phyloP scores from a whole-genome alignment of 2,888 invertebrate species.

The Onthophagus sagittarius region DNA sequence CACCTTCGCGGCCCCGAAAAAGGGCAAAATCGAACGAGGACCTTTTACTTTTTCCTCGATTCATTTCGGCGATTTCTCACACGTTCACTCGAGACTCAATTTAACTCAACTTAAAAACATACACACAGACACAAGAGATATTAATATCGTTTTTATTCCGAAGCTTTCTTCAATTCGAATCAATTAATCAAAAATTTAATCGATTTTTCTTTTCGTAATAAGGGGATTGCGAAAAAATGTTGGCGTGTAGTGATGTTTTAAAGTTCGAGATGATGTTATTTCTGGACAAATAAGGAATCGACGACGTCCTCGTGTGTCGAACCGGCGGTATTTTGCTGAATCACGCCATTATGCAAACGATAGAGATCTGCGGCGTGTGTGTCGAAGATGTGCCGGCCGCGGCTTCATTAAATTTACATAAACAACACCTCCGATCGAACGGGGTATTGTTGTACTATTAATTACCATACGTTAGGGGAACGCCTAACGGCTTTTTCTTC shows the following conservation, averaged over 20 bases:
- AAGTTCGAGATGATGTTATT: constrained; percentile 5
- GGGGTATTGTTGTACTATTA: constrained; percentile 8
- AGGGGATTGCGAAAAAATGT: not conserved
- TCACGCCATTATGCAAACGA: constrained; percentile 6
- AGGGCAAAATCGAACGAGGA: not conserved
- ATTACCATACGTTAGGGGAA: constrained; percentile 6
- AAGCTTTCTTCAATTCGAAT: not conserved
- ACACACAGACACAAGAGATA: not conserved
- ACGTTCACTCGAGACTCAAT: not conserved
- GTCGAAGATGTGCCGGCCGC: constrained; percentile 1
- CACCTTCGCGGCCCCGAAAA: not conserved
- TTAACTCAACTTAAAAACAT: too few species aligned
- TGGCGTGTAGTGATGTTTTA: not conserved
- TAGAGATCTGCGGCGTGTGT: not conserved
- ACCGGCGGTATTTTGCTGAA: not conserved
- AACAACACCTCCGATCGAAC: constrained; percentile 5
- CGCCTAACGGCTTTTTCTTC: not conserved
- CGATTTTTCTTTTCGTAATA: not conserved
- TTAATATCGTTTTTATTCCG: not conserved
- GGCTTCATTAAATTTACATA: constrained; percentile 9
- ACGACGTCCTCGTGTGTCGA: not conserved
- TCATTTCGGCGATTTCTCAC: not conserved
- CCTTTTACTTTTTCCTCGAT: not conserved
- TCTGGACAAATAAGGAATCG: constrained; percentile 1
- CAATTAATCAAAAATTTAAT: not conserved